Percentiles rank a stretch among this genome's conserved stretches.
phyloP scores from a whole-genome alignment of 2,797 vertebrate species.

The Pygocentrus nattereri region DNA sequence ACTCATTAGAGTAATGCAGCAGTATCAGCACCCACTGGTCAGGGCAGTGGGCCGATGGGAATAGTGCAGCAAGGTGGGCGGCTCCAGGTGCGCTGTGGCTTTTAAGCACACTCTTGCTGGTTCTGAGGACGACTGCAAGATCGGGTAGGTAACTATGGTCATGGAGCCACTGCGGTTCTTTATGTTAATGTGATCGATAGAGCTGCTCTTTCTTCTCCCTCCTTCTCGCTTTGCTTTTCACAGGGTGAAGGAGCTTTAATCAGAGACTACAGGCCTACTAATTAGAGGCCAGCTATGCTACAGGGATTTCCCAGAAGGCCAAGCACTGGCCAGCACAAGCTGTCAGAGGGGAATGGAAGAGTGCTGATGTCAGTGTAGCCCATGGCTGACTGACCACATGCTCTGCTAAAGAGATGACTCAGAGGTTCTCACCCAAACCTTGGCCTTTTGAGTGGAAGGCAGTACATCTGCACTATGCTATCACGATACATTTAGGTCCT shows the following conservation, averaged over 20 bases:
- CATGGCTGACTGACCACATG: background rate
- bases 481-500: constrained; percentile 4
- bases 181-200: constrained; percentile 60
- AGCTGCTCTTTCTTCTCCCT: constrained; percentile 20
- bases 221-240: constrained; percentile 38
- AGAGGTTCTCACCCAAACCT: constrained; percentile 16
- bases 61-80: background rate
- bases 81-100: background rate
- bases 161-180: constrained; percentile 41
- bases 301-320: constrained; percentile 50
- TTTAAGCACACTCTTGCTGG: constrained; percentile 6
- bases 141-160: constrained; percentile 18
- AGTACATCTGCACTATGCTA: background rate
- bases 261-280: constrained; percentile 46
- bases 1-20: background rate
- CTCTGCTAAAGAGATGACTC: constrained; percentile 11
- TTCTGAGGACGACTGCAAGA: background rate
- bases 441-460: background rate
- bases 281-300: constrained; percentile 49
- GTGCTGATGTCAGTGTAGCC: constrained; percentile 32
- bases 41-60: background rate
- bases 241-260: constrained; percentile 44
- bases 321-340: constrained; percentile 28
- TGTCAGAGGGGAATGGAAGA: constrained; percentile 29
- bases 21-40: constrained; percentile 4